Conservation (phyloP, 1,140 invertebrate species). For the Lepidurus apus region DNA sequence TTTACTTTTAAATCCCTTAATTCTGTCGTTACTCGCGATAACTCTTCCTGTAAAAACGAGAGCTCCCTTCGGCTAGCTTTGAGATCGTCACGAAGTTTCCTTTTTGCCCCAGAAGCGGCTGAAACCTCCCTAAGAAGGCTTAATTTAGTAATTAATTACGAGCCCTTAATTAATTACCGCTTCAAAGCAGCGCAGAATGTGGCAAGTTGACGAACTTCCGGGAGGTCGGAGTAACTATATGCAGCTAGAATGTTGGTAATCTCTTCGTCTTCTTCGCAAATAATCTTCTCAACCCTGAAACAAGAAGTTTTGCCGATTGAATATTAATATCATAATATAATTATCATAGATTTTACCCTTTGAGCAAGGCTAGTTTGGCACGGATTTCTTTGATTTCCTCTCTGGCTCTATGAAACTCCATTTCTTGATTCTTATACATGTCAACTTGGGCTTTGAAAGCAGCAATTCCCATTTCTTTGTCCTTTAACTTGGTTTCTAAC, state of each 20-base stretch:
- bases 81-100: conserved; percentile 25
- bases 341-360: neutral
- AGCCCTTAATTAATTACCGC: neutral
- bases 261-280: conserved; percentile 9
- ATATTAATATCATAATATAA: neutral
- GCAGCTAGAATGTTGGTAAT: neutral
- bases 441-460: neutral
- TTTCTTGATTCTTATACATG: neutral
- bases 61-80: conserved; percentile 12
- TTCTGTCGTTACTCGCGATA: conserved; percentile 11
- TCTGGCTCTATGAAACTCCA: neutral
- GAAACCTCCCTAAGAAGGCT: conserved; percentile 26
- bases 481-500: neutral
- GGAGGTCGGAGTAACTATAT: neutral
- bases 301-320: neutral
- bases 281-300: neutral
- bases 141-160: neutral
- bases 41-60: neutral
- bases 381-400: neutral
- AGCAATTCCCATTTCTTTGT: conserved; percentile 18
- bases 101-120: conserved; percentile 13
- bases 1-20: conserved; percentile 28
- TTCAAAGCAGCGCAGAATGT: conserved; percentile 7
- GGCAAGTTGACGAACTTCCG: neutral
- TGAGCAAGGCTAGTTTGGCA: neutral